Conservation (phyloP, 2,888 invertebrate genomes). For the Xestia xanthographa region DNA sequence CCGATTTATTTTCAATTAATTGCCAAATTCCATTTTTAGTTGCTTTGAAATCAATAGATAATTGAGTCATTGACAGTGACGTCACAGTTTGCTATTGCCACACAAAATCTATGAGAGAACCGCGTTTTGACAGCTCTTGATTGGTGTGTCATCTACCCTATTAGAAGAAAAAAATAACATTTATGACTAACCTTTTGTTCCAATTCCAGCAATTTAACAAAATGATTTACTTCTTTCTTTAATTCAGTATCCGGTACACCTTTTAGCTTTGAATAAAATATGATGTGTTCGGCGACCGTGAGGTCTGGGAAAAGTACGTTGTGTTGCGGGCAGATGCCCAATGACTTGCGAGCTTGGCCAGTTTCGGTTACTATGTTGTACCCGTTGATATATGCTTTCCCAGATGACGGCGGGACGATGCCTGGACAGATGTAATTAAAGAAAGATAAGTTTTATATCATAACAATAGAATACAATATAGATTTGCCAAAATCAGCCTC, state of each 20-base stretch:
- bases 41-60: too few relatives aligned
- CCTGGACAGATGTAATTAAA: slow-evolving; percentile 78
- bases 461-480: not conserved
- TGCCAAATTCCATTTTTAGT: too few relatives aligned
- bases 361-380: slow-evolving; percentile 93
- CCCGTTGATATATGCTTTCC: slow-evolving; percentile 93
- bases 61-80: too few relatives aligned
- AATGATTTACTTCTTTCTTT: slow-evolving; percentile 92
- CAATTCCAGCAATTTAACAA: slow-evolving; percentile 92
- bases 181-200: slow-evolving; percentile 90
- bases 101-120: too few relatives aligned
- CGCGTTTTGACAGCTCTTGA: too few relatives aligned
- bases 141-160: too few relatives aligned
- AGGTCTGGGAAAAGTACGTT: slow-evolving; percentile 96
- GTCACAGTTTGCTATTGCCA: too few relatives aligned
- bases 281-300: slow-evolving; percentile 95
- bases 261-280: slow-evolving; percentile 95
- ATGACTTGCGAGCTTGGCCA: slow-evolving; percentile 92
- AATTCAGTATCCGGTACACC: slow-evolving; percentile 90
- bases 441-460: not conserved
- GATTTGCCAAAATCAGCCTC: not conserved
- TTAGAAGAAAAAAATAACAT: not conserved
- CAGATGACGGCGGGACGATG: slow-evolving; percentile 93
- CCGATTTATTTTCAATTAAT: too few relatives aligned
- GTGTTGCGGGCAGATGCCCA: slow-evolving; percentile 96